Percentiles rank a stretch among this genome's conserved stretches.
These are phyloP conservation scores for Boloria selene DNA, from an alignment of 2,888 invertebrate genomes.

Conservation along the genomic window DNA sequence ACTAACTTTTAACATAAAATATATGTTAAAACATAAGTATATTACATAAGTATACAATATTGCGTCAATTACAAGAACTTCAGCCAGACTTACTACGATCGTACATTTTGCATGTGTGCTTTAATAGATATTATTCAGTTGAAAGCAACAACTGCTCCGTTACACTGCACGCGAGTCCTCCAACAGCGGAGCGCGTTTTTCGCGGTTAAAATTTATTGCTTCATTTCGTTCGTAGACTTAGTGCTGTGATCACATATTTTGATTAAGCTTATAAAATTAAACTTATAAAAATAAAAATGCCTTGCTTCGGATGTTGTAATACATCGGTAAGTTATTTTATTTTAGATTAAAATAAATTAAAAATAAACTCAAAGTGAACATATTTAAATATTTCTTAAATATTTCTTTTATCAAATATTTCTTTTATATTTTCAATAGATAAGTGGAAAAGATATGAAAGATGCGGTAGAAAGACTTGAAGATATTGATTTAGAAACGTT, in stretches of 20 bases:
- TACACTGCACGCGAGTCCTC: constrained; percentile 2
- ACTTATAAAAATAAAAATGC: not conserved
- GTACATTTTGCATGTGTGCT: not conserved
- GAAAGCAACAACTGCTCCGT: not conserved
- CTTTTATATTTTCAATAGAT: not conserved
- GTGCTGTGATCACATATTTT: not conserved
- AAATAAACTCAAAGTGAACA: not conserved
- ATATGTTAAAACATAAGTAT: not conserved
- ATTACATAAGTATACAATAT: not conserved
- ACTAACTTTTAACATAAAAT: not conserved
- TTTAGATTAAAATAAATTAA: not conserved
- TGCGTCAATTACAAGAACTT: not conserved
- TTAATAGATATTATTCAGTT: not conserved
- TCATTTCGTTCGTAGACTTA: not conserved
- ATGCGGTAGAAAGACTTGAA: constrained; percentile 12
- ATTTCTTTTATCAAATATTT: not conserved
- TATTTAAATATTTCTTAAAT: too few species aligned
- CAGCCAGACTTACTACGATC: too few species aligned
- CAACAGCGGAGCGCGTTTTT: not conserved
- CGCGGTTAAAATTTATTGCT: not conserved
- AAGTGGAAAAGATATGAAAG: constrained; percentile 11
- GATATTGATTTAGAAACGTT: constrained; percentile 15
- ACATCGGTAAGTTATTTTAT: constrained; percentile 10
- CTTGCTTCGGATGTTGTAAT: constrained; percentile 11
- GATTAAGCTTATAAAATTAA: not conserved